Conservation (phyloP, 2,797 vertebrate species). For the Saxicola maurus region DNA sequence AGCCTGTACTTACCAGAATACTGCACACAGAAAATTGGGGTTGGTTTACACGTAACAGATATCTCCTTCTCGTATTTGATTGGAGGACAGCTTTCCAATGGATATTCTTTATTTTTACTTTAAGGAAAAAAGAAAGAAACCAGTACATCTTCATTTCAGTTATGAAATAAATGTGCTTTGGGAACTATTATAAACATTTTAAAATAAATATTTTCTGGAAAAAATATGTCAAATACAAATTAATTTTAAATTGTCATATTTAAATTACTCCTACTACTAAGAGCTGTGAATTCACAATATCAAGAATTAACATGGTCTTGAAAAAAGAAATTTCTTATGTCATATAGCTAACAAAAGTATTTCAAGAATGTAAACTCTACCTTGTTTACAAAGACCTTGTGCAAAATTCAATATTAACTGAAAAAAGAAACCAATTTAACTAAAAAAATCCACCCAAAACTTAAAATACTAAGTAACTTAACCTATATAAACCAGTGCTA, state of each 20-base stretch:
- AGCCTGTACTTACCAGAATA: conserved; percentile 77
- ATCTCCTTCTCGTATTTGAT: conserved; percentile 48
- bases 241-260: background rate
- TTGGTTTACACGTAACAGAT: conserved; percentile 55
- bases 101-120: conserved; percentile 75
- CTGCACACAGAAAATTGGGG: conserved; percentile 73
- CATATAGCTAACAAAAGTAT: background rate
- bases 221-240: background rate
- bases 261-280: background rate
- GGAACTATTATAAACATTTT: background rate
- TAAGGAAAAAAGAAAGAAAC: background rate
- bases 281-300: background rate
- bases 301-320: background rate
- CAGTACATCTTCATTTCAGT: background rate
- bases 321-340: background rate
- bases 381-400: background rate
- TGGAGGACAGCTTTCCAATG: conserved; percentile 69
- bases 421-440: background rate
- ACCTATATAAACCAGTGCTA: background rate
- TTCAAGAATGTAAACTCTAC: background rate
- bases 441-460: rapidly evolving
- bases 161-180: background rate
- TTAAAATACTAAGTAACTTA: background rate
- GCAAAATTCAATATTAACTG: background rate
- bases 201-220: background rate